These are phyloP conservation scores for Cheirogaleus major DNA, from an alignment of 2,797 vertebrate species.

Conservation along the genomic window DNA sequence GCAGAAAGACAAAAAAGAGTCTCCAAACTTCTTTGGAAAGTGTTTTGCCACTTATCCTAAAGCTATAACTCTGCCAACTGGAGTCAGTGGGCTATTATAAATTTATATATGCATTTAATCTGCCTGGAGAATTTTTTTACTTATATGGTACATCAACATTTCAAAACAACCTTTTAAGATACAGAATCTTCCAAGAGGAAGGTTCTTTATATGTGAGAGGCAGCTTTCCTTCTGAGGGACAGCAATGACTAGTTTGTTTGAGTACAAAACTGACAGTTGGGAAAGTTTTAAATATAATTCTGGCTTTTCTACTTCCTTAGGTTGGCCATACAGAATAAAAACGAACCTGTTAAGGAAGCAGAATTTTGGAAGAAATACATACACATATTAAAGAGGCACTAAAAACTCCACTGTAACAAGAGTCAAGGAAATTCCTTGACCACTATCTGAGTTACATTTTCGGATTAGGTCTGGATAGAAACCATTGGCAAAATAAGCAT, in stretches of 20 bases:
- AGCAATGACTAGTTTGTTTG: slow-evolving; percentile 79
- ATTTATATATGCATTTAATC: slow-evolving; percentile 83
- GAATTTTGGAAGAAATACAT: slow-evolving; percentile 36
- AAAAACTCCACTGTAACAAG: background rate
- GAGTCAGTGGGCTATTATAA: slow-evolving; percentile 81
- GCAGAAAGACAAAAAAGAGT: slow-evolving; percentile 74
- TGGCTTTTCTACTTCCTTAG: slow-evolving; percentile 70
- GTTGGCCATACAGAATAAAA: slow-evolving; percentile 72
- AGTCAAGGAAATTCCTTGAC: background rate
- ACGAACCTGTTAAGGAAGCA: slow-evolving; percentile 63
- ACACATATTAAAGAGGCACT: slow-evolving; percentile 15
- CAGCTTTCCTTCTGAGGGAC: slow-evolving; percentile 77
- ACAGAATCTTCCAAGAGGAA: slow-evolving; percentile 70
- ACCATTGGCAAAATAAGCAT: background rate
- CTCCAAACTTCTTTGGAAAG: slow-evolving; percentile 77
- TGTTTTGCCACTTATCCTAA: slow-evolving; percentile 80
- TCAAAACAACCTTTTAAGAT: slow-evolving; percentile 81
- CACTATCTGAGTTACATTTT: background rate
- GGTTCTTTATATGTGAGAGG: slow-evolving; percentile 70
- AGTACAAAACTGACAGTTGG: slow-evolving; percentile 79
- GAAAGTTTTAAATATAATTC: slow-evolving; percentile 72
- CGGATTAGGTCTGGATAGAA: background rate
- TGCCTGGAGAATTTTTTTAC: slow-evolving; percentile 77
- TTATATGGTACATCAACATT: slow-evolving; percentile 81
- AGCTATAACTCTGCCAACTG: slow-evolving; percentile 78